Base-by-base conservation (phyloP, 2,888 invertebrate genomes). In the Drosophila conformis region DNA sequence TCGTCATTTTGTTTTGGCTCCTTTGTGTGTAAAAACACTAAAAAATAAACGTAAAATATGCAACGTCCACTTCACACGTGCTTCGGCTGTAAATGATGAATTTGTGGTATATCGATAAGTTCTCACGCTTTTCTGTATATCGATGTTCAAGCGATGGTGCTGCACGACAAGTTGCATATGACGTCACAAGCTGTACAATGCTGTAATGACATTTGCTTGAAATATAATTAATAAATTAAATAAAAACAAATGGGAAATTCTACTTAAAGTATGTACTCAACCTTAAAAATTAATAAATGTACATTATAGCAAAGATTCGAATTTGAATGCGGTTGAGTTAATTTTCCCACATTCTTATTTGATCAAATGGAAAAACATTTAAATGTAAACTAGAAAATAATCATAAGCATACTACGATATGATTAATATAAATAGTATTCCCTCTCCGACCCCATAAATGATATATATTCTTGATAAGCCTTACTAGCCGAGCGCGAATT, bases 1-100 rank as follows among this genome's bases (percentile, higher is more conserved):
- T 97, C 33, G 94, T 87, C 94, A 95, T 95, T 54, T 71, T 80
- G 6, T 42, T 51, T 35, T 25, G 56, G 71, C 76, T 59, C 64
- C 8, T 62, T 58, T 63, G 48, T 27, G 56, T 53, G 36, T 49
- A 38, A 35, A 54, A 71, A 63, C 35, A 64, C 59, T 13, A 27
- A 31, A 53, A 29, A 35, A 15, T 53, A 51, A 64, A 46, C 5
- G 49, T 67, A 25, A 65, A 61, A 61, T 60, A 15, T 38, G 33
- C 35, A 36, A 29, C 36, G n/a, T 57, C 52, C 69, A 59, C 56
- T 71, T 57, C 64, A 82, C 82, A 83, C 83, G 82, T 85, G 88
- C 57, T 88, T 62, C 56, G 52, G 56, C 71, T 71, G 58, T 53
- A 25, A 57, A 1, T 42, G 49, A 36, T 53, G 33, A 42, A 60